These are phyloP conservation scores for Microctonus brassicae DNA, from an alignment of 2,888 invertebrate genomes.

Conservation along the genomic window DNA sequence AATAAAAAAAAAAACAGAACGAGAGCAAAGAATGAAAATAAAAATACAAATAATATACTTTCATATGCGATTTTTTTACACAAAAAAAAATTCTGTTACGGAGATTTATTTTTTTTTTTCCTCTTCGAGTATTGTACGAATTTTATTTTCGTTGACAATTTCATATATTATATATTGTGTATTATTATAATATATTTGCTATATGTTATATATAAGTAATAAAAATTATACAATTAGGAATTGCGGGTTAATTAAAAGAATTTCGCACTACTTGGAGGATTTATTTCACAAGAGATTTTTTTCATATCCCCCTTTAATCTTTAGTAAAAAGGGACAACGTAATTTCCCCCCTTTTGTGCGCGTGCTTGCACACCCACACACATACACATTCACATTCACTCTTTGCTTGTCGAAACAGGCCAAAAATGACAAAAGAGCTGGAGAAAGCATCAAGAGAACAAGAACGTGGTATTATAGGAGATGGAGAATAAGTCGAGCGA, in stretches of 20 bases:
- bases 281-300: slow-evolving; percentile 15
- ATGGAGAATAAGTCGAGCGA: slow-evolving; percentile 4
- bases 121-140: too few relatives aligned
- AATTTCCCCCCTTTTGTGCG: slow-evolving; percentile 10
- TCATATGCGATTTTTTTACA: too few relatives aligned
- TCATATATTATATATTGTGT: too few relatives aligned
- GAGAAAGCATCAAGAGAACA: neutral
- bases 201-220: neutral
- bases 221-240: slow-evolving; percentile 22
- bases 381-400: neutral
- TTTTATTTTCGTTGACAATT: too few relatives aligned
- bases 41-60: too few relatives aligned
- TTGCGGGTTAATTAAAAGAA: slow-evolving; percentile 25
- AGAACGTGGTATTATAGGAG: neutral
- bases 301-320: slow-evolving; percentile 17
- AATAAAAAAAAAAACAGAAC: neutral
- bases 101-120: too few relatives aligned
- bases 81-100: too few relatives aligned
- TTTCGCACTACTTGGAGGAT: slow-evolving; percentile 7
- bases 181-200: too few relatives aligned
- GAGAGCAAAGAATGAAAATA: too few relatives aligned
- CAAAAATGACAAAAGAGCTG: neutral
- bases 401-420: neutral
- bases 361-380: neutral
- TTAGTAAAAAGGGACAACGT: neutral